A percentile compares a stretch with the other conserved stretches of the same genome.
Evolutionary conservation across 2,797 vertebrate genomes (phyloP).

Genomic region (Simalia tracyae): DNA sequence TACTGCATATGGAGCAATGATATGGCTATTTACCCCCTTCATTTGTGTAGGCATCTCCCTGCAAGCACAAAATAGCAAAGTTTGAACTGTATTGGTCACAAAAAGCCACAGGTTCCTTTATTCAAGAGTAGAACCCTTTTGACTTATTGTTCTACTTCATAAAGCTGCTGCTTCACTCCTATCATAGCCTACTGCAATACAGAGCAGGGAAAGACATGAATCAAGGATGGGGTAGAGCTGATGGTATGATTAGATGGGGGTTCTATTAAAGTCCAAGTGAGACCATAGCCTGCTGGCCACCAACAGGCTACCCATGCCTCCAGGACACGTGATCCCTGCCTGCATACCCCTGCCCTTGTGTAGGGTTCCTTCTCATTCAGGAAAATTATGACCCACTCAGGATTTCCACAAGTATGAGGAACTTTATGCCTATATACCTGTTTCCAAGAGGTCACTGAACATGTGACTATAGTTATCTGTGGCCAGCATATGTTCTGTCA

Average conservation of each 20-base stretch:
- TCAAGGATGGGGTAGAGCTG: too few species aligned
- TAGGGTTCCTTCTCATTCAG: background rate
- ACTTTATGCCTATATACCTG: background rate
- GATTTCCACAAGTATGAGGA: background rate
- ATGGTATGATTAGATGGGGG: background rate
- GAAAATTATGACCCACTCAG: too few species aligned
- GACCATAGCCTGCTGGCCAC: background rate
- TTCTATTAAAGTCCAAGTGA: background rate
- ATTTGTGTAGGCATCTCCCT: slow-evolving; percentile 21
- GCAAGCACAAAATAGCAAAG: slow-evolving; percentile 10
- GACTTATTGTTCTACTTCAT: background rate
- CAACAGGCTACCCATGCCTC: background rate
- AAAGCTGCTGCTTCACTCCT: background rate
- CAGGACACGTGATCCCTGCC: background rate
- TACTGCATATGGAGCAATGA: slow-evolving; percentile 23
- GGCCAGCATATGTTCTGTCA: background rate
- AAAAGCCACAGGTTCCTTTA: background rate
- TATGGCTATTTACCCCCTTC: slow-evolving; percentile 30
- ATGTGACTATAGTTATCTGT: background rate
- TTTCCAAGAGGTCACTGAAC: background rate
- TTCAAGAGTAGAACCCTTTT: background rate
- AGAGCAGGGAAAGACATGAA: background rate
- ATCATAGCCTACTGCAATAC: background rate
- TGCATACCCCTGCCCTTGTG: background rate
- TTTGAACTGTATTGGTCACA: background rate